phyloP scores from a whole-genome alignment of 2,113 vertebrate genomes.

The Melanotaenia duboulayi region DNA sequence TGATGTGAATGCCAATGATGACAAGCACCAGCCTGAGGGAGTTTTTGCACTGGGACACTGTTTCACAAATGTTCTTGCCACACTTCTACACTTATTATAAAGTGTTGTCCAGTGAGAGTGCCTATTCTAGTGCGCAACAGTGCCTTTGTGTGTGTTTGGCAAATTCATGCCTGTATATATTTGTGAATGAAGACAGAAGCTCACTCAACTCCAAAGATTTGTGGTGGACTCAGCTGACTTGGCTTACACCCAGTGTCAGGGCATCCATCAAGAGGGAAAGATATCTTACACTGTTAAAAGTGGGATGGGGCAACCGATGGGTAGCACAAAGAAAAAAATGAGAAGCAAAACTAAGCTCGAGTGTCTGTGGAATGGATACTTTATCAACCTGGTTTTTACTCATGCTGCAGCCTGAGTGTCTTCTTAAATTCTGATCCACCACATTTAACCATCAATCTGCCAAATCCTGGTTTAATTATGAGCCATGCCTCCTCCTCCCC shows the following conservation, averaged over 20 bases:
- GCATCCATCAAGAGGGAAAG: background rate
- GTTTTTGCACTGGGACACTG: slow-evolving; percentile 16
- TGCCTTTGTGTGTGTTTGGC: slow-evolving; percentile 2
- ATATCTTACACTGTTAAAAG: background rate
- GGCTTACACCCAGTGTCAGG: background rate
- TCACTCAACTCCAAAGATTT: background rate
- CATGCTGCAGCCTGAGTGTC: slow-evolving; percentile 22
- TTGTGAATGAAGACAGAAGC: background rate
- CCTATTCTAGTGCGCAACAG: background rate
- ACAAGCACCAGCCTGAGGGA: slow-evolving; percentile 30
- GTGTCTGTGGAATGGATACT: slow-evolving; percentile 11
- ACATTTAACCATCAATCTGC: slow-evolving; percentile 67
- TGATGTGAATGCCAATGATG: slow-evolving; percentile 39
- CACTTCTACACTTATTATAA: slow-evolving; percentile 1
- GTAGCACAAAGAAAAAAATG: background rate
- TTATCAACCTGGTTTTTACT: slow-evolving; percentile 11
- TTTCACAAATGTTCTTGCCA: slow-evolving; percentile 5
- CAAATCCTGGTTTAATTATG: slow-evolving; percentile 70
- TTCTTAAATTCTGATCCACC: slow-evolving; percentile 38
- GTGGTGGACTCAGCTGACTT: background rate
- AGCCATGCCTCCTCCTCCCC: slow-evolving; percentile 40
- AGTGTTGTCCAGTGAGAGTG: background rate
- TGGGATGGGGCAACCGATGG: too few relatives aligned
- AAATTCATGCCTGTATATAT: slow-evolving; percentile 2
- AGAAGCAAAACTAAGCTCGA: background rate